Conservation (phyloP, 1,140 invertebrate species). For the Formica selysi region DNA sequence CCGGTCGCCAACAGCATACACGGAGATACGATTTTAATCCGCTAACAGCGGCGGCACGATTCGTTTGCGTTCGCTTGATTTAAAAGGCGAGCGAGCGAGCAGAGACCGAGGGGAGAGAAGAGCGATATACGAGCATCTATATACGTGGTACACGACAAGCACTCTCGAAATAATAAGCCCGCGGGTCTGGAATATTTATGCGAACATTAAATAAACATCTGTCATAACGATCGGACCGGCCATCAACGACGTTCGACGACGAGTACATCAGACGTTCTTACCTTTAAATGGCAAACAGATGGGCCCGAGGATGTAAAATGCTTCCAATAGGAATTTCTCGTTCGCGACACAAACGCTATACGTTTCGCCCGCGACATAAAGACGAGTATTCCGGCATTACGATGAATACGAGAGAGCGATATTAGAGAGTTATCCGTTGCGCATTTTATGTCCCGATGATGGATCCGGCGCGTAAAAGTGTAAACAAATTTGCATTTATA, state of each 20-base stretch:
- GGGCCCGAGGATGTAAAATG: constrained; percentile 34
- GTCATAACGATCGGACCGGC: constrained; percentile 50
- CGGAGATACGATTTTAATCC: constrained; percentile 79
- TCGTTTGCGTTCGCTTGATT: constrained; percentile 80
- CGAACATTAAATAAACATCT: constrained; percentile 64
- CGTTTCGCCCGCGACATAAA: constrained; percentile 16
- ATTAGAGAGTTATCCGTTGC: constrained; percentile 26
- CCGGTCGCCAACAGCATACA: constrained; percentile 40
- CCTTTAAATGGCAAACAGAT: constrained; percentile 47
- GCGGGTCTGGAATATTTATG: constrained; percentile 21
- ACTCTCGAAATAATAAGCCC: constrained; percentile 35
- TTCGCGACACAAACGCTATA: constrained; percentile 15
- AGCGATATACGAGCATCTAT: neutral
- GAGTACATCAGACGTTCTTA: constrained; percentile 15
- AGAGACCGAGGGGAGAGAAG: neutral
- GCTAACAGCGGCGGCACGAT: constrained; percentile 76
- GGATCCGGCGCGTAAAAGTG: constrained; percentile 45
- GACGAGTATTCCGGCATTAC: constrained; percentile 29
- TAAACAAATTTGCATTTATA: constrained; percentile 61
- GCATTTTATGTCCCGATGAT: constrained; percentile 41
- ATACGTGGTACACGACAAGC: neutral
- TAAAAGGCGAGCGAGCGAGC: constrained; percentile 54
- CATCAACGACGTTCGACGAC: neutral
- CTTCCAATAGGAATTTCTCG: constrained; percentile 25
- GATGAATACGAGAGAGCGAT: constrained; percentile 30